A percentile compares a stretch with the other conserved stretches of the same genome.
phyloP scores from a whole-genome alignment of 2,113 vertebrate species.

The Eretmochelys imbricata region DNA sequence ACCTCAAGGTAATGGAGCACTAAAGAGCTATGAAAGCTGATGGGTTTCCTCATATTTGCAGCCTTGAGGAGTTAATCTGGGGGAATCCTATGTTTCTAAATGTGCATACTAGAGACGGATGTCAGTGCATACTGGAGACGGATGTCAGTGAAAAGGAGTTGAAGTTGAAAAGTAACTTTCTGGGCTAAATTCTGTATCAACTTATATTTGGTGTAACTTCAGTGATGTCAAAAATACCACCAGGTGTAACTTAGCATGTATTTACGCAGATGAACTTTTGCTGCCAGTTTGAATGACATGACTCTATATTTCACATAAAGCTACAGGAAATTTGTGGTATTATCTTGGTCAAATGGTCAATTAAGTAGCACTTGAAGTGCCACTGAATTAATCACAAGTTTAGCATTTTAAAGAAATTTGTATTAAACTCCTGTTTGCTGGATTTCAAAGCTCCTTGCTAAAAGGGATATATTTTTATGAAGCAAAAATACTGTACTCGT shows the following conservation, averaged over 20 bases:
- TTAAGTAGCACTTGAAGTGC: conserved; percentile 36
- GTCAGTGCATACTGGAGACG: not conserved
- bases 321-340: conserved; percentile 43
- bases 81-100: conserved; percentile 18
- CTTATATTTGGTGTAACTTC: conserved; percentile 24
- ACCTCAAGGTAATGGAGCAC: not conserved
- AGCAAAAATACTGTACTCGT: not conserved
- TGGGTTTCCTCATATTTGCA: conserved; percentile 18
- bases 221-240: conserved; percentile 25
- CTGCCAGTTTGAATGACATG: conserved; percentile 49
- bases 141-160: not conserved
- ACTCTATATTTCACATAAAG: conserved; percentile 44
- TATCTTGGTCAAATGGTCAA: conserved; percentile 56
- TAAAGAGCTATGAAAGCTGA: conserved; percentile 30
- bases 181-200: conserved; percentile 15
- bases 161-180: conserved; percentile 19
- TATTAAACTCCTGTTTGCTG: not conserved
- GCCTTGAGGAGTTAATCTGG: conserved; percentile 21
- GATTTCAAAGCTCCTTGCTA: conserved; percentile 4
- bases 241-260: conserved; percentile 3
- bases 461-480: not conserved
- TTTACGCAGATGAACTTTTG: conserved; percentile 45
- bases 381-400: conserved; percentile 8
- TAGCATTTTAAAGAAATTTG: conserved; percentile 1
- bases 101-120: not conserved